Conservation (phyloP, 2,797 vertebrate genomes). For the Myioborus miniatus region DNA sequence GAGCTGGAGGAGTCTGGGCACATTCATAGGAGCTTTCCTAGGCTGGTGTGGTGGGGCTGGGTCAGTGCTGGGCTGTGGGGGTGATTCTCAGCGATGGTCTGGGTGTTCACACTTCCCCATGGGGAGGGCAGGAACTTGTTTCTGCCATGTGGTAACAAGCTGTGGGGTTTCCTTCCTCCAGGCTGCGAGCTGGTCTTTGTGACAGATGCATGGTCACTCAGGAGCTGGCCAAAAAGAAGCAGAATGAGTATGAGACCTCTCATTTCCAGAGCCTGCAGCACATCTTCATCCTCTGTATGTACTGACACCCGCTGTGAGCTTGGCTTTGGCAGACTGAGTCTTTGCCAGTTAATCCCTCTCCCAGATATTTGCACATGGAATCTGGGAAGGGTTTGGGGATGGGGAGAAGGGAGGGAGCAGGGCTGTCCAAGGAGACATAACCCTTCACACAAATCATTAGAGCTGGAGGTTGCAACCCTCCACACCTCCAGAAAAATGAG, state of each 20-base stretch:
- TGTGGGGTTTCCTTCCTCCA: constrained; percentile 43
- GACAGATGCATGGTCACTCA: constrained; percentile 96
- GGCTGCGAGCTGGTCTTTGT: constrained; percentile 92
- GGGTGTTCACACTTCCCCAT: fast-evolving
- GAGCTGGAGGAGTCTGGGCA: not conserved
- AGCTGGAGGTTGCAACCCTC: not conserved
- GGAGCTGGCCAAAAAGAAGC: constrained; percentile 89
- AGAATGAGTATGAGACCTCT: constrained; percentile 87
- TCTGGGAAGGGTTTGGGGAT: not conserved
- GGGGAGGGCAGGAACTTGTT: not conserved
- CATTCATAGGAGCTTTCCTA: fast-evolving
- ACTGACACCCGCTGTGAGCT: not conserved
- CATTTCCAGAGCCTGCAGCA: constrained; percentile 91
- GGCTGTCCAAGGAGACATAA: not conserved
- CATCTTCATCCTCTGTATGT: constrained; percentile 87
- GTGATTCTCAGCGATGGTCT: fast-evolving
- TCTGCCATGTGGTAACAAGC: not conserved
- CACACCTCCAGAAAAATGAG: not conserved
- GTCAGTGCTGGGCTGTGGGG: not conserved
- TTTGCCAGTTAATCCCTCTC: not conserved
- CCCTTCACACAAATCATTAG: not conserved
- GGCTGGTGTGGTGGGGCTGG: not conserved
- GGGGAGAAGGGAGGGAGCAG: not conserved
- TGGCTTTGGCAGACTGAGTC: not conserved
- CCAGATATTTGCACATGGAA: fast-evolving